These are phyloP conservation scores for Gambelia wislizenii DNA, from an alignment of 2,797 vertebrate genomes.

Conservation along the genomic window DNA sequence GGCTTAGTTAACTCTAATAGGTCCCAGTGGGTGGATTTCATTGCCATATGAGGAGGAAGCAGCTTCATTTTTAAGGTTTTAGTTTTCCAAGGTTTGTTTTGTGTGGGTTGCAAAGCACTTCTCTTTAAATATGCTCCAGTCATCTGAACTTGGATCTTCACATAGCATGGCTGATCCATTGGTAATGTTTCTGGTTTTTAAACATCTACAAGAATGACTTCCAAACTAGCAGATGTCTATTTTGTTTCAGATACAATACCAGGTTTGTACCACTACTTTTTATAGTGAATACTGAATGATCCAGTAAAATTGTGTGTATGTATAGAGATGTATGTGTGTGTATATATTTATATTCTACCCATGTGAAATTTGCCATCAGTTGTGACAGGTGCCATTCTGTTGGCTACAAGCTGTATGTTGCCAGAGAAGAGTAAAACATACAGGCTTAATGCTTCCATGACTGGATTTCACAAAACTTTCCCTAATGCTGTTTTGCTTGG, in stretches of 20 bases:
- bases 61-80: constrained; percentile 35
- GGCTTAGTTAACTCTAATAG: constrained; percentile 26
- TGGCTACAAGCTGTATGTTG: not conserved
- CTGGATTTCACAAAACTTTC: not conserved
- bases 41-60: constrained; percentile 27
- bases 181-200: not conserved
- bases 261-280: constrained; percentile 37
- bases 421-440: not conserved
- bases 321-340: no score
- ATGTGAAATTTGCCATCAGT: constrained; percentile 20
- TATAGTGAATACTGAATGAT: constrained; percentile 18
- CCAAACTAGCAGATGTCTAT: constrained; percentile 55
- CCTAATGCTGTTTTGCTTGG: not conserved
- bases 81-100: constrained; percentile 10
- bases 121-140: constrained; percentile 2
- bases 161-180: not conserved
- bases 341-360: no score
- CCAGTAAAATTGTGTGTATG: constrained; percentile 6
- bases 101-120: not conserved
- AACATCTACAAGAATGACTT: constrained; percentile 27
- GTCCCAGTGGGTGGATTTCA: not conserved
- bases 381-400: not conserved
- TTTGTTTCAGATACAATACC: constrained; percentile 51
- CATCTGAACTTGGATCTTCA: constrained; percentile 6
- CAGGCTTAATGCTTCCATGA: constrained; percentile 19